A percentile compares a stretch with the other conserved stretches of the same genome.
Conservation (phyloP, 2,113 vertebrate species). For the Ophthalmolycus amberensis region DNA sequence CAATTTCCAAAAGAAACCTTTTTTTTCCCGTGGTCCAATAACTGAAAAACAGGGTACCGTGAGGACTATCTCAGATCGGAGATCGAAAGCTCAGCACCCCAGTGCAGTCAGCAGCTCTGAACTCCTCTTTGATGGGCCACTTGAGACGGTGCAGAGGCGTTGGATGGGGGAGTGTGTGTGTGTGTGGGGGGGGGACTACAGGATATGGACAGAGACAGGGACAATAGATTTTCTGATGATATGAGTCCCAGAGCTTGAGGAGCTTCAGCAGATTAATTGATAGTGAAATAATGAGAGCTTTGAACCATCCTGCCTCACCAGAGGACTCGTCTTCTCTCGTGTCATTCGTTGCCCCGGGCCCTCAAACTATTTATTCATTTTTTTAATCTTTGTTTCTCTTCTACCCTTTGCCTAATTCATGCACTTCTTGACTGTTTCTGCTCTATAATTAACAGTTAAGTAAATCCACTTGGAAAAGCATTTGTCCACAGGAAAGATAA, state of each 20-base stretch:
- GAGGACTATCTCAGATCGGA: neutral
- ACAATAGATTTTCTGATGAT: slow-evolving; percentile 59
- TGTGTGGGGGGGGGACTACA: neutral
- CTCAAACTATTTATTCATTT: neutral
- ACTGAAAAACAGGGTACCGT: slow-evolving; percentile 24
- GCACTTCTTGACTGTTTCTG: neutral
- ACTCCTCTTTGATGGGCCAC: slow-evolving; percentile 50
- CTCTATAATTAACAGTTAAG: slow-evolving; percentile 8
- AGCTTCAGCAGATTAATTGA: slow-evolving; percentile 65
- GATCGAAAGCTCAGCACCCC: slow-evolving; percentile 18
- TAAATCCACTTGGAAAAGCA: neutral
- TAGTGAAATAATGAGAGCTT: slow-evolving; percentile 71
- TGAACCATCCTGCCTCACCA: slow-evolving; percentile 34
- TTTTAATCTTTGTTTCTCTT: neutral
- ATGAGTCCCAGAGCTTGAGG: slow-evolving; percentile 42
- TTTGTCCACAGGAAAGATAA: neutral
- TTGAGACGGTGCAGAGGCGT: slow-evolving; percentile 23
- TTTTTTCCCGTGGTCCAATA: neutral
- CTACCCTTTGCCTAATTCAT: slow-evolving; percentile 14
- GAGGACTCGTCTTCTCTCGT: slow-evolving; percentile 13
- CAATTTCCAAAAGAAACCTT: neutral
- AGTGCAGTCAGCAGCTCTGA: slow-evolving; percentile 23
- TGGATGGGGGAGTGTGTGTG: neutral
- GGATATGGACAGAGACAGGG: slow-evolving; percentile 45
- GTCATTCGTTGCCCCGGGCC: neutral